Conservation (phyloP, 2,888 invertebrate species). For the Sesia bembeciformis region DNA sequence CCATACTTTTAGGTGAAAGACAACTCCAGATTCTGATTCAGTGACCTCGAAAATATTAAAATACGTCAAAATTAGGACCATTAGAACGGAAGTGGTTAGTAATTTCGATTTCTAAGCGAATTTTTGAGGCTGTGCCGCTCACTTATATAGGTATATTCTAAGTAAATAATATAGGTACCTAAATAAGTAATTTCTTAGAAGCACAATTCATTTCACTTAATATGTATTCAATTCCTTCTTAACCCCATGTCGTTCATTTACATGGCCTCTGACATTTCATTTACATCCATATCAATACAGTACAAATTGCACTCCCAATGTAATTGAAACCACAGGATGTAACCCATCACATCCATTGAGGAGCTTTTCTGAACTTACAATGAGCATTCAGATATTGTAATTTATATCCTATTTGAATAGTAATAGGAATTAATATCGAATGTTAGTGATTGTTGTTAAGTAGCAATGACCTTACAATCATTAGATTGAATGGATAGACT, state of each 20-base stretch:
- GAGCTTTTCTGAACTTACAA: constrained; percentile 43
- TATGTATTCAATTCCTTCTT: no score
- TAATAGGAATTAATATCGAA: constrained; percentile 19
- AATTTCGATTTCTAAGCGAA: no score
- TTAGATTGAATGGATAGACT: constrained; percentile 24
- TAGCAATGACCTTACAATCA: constrained; percentile 41
- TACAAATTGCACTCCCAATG: constrained; percentile 46
- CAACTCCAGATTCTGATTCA: no score
- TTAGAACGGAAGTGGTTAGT: no score
- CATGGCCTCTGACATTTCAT: background rate
- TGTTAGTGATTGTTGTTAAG: constrained; percentile 16
- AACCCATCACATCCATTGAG: constrained; percentile 56
- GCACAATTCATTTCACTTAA: no score
- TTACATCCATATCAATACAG: constrained; percentile 27
- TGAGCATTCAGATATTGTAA: constrained; percentile 11
- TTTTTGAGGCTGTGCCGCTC: no score
- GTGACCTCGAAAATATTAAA: no score
- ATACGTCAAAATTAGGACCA: no score
- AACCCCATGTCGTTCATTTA: background rate
- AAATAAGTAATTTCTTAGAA: no score
- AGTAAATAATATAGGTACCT: no score
- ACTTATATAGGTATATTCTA: no score
- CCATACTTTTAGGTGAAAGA: no score
- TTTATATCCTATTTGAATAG: constrained; percentile 16
- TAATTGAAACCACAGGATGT: constrained; percentile 68